phyloP scores from a whole-genome alignment of 2,113 vertebrate genomes.

The Trogon surrucura region DNA sequence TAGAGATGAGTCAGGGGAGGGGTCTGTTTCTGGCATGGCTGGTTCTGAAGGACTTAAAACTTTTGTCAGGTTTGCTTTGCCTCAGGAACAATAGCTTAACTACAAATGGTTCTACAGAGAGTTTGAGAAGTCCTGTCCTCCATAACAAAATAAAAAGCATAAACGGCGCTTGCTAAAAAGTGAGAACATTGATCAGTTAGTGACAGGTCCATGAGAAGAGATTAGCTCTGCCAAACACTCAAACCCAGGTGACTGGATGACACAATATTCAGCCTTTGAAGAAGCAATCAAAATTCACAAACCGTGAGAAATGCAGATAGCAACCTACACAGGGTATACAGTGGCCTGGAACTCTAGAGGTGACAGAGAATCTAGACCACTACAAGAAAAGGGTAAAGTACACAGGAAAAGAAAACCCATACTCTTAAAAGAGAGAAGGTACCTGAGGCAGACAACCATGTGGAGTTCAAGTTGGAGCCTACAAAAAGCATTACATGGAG shows the following conservation, averaged over 20 bases:
- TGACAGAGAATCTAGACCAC: not conserved
- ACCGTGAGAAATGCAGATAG: not conserved
- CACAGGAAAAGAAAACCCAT: not conserved
- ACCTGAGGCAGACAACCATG: slow-evolving; percentile 31
- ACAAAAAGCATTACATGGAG: slow-evolving; percentile 18
- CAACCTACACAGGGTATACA: not conserved
- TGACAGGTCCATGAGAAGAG: not conserved
- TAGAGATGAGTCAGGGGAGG: not conserved
- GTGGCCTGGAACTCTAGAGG: not conserved
- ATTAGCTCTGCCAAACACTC: not conserved
- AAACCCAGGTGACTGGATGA: not conserved
- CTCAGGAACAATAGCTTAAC: not conserved
- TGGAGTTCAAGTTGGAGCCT: slow-evolving; percentile 23
- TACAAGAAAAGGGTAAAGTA: not conserved
- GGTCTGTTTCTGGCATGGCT: not conserved
- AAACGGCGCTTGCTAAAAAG: not conserved
- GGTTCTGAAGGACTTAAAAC: not conserved
- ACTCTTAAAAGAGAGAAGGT: not conserved
- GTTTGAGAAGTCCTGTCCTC: not conserved
- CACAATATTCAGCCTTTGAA: not conserved
- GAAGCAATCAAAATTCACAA: not conserved
- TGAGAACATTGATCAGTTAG: not conserved
- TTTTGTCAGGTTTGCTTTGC: not conserved
- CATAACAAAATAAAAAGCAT: not conserved
- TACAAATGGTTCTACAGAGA: not conserved